These are phyloP conservation scores for Petromus typicus DNA, from an alignment of 2,113 vertebrate species.

Conservation along the genomic window DNA sequence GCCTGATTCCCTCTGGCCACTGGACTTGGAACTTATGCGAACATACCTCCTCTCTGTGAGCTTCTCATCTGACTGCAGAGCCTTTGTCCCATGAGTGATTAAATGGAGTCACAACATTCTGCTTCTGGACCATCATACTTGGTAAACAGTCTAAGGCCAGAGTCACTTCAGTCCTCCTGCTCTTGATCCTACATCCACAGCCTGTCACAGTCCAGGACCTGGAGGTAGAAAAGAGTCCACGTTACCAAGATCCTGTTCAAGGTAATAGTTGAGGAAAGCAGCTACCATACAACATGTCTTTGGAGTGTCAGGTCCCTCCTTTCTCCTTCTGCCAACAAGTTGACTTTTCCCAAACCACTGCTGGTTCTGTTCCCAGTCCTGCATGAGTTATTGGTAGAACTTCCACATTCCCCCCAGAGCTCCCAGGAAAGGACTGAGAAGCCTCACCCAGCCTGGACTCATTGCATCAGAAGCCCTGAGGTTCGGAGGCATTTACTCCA, in stretches of 20 bases:
- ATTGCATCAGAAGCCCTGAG: neutral
- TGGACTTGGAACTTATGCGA: neutral
- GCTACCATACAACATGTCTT: neutral
- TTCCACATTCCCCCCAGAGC: neutral
- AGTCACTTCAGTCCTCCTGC: neutral
- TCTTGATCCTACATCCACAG: neutral
- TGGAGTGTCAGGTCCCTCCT: neutral
- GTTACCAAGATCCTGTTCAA: neutral
- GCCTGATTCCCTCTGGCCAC: neutral
- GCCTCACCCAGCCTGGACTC: too few species aligned
- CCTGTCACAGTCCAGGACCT: neutral
- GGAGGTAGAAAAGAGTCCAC: neutral
- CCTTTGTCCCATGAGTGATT: neutral
- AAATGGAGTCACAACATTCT: neutral
- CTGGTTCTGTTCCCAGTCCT: neutral
- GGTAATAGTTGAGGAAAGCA: neutral
- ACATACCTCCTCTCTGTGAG: neutral
- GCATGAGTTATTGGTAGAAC: neutral
- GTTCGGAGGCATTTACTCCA: neutral
- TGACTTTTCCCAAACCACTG: neutral
- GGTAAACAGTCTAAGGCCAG: neutral
- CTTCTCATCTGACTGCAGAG: neutral
- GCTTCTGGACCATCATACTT: neutral
- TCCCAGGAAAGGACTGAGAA: neutral
- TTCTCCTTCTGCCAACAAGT: neutral